Percentiles rank a stretch among this genome's conserved stretches.
These are phyloP conservation scores for Novumbra hubbsi DNA, from an alignment of 2,797 vertebrate species.

Conservation along the genomic window DNA sequence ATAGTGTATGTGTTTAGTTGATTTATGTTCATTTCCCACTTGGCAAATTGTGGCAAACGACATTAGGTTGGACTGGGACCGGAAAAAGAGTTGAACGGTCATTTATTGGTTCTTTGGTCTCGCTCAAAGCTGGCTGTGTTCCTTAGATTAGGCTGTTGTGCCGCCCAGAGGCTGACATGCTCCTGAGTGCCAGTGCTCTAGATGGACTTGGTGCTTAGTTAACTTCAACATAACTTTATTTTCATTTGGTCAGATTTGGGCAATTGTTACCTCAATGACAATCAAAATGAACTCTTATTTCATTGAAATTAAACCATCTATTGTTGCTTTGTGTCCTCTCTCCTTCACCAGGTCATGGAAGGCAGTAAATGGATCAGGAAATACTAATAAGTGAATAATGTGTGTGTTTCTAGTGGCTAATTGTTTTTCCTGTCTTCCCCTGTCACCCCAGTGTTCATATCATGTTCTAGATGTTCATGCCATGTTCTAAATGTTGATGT, in stretches of 20 bases:
- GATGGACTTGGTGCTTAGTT: neutral
- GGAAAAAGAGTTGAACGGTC: neutral
- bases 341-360: slow-evolving; percentile 48
- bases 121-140: neutral
- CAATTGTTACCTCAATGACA: slow-evolving; percentile 39
- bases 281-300: slow-evolving; percentile 68
- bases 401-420: slow-evolving; percentile 21
- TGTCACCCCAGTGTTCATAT: neutral
- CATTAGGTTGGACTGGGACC: neutral
- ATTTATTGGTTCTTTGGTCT: neutral
- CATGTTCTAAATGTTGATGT: too few relatives aligned
- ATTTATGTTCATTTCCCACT: neutral
- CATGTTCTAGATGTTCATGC: too few relatives aligned
- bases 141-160: neutral
- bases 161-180: neutral
- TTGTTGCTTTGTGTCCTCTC: slow-evolving; percentile 38
- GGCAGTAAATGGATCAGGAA: slow-evolving; percentile 22
- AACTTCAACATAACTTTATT: neutral
- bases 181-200: neutral
- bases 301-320: slow-evolving; percentile 66
- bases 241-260: neutral
- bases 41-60: neutral
- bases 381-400: neutral
- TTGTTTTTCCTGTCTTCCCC: slow-evolving; percentile 23
- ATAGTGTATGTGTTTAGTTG: neutral